These are phyloP conservation scores for Pantelozetes paolii DNA, from an alignment of 2,888 invertebrate species.

Conservation along the genomic window DNA sequence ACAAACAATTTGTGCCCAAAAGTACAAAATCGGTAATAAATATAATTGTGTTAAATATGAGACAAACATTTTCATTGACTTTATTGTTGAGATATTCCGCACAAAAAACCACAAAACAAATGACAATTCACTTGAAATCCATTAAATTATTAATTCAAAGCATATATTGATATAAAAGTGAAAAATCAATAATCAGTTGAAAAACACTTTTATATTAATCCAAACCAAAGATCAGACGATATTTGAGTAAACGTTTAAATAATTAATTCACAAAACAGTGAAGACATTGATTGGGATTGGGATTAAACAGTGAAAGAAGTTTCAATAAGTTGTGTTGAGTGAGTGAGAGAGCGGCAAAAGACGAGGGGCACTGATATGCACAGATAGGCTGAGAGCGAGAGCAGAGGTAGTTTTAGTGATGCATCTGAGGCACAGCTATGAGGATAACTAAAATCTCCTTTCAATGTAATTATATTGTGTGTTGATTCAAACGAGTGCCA, in stretches of 20 bases:
- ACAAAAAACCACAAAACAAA: too few relatives aligned
- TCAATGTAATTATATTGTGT: conserved; percentile 20
- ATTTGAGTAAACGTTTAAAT: too few relatives aligned
- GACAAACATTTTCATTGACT: neutral
- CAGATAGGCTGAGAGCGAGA: too few relatives aligned
- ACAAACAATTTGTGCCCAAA: neutral
- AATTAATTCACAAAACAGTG: neutral
- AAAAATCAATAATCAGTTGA: neutral
- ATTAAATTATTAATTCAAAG: neutral
- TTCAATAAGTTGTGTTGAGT: neutral
- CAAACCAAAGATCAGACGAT: too few relatives aligned
- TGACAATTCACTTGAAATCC: conserved; percentile 11
- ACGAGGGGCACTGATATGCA: neutral
- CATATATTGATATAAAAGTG: neutral
- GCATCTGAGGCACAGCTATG: too few relatives aligned
- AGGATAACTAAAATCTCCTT: conserved; percentile 20
- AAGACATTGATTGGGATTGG: neutral
- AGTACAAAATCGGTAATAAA: conserved; percentile 12
- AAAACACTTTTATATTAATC: too few relatives aligned
- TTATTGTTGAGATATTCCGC: neutral
- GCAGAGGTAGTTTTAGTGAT: too few relatives aligned
- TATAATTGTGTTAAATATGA: neutral
- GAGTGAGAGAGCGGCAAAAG: conserved; percentile 7
- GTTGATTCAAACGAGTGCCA: conserved; percentile 15
- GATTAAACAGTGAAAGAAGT: neutral